These are phyloP conservation scores for Eristalis intricaria DNA, from an alignment of 2,888 invertebrate genomes.

Conservation along the genomic window DNA sequence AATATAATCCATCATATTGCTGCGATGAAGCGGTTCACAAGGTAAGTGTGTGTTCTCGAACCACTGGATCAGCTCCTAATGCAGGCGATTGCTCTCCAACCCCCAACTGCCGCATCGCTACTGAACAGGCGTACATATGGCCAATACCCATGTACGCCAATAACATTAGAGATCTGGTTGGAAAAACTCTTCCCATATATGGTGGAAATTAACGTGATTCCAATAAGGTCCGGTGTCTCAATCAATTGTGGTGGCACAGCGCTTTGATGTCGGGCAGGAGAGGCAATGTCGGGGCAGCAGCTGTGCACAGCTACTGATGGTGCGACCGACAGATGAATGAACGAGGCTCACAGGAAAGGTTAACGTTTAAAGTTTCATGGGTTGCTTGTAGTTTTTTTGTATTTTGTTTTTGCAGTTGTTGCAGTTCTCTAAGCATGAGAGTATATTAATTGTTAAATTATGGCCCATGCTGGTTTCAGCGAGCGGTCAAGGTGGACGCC, in stretches of 20 bases:
- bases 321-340: constrained; percentile 39
- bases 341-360: constrained; percentile 59
- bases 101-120: not conserved
- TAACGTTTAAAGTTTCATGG: constrained; percentile 46
- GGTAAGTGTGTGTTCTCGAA: constrained; percentile 59
- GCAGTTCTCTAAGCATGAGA: constrained; percentile 31
- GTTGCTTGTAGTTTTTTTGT: constrained; percentile 4
- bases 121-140: constrained; percentile 50
- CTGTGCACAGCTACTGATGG: constrained; percentile 25
- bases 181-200: constrained; percentile 77
- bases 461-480: constrained; percentile 51
- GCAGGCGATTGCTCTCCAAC: constrained; percentile 19
- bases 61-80: constrained; percentile 59
- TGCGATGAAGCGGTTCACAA: constrained; percentile 14
- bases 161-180: constrained; percentile 75
- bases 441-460: constrained; percentile 67
- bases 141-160: constrained; percentile 46
- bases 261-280: constrained; percentile 11
- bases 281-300: constrained; percentile 7
- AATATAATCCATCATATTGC: constrained; percentile 57
- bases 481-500: constrained; percentile 69
- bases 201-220: constrained; percentile 76
- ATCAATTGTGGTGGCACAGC: constrained; percentile 41
- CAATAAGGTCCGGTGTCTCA: constrained; percentile 70
- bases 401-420: constrained; percentile 22